phyloP scores from a whole-genome alignment of 2,888 invertebrate species.

The Teleiodes luculella region DNA sequence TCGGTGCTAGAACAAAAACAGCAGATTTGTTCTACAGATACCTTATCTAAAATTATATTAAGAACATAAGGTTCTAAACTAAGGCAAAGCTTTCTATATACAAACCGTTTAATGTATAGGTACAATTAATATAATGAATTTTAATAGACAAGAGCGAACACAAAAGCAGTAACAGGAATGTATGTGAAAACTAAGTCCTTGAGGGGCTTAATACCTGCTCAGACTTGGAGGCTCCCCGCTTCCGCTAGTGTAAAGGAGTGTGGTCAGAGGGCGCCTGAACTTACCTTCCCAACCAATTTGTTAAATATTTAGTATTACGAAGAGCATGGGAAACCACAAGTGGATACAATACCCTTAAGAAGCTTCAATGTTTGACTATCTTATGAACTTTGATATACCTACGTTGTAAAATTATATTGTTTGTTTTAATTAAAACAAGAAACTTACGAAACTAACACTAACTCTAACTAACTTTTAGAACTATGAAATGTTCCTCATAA shows the following conservation, averaged over 20 bases:
- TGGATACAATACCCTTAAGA: constrained; percentile 25
- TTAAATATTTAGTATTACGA: constrained; percentile 67
- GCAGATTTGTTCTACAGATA: no score
- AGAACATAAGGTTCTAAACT: no score
- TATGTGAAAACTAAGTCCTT: constrained; percentile 39
- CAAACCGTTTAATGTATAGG: no score
- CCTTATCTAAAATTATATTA: no score
- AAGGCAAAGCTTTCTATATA: no score
- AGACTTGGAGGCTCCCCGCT: constrained; percentile 54
- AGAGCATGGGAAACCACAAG: constrained; percentile 37
- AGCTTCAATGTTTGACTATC: constrained; percentile 8
- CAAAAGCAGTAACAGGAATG: constrained; percentile 24
- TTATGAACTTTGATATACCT: not conserved
- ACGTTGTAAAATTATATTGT: not conserved
- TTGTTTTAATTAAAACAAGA: no score
- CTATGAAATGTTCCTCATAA: no score
- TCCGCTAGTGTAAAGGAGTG: constrained; percentile 67
- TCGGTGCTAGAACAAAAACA: no score
- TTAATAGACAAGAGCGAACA: not conserved
- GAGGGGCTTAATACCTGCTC: constrained; percentile 51
- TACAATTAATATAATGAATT: not conserved
- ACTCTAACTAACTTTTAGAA: no score
- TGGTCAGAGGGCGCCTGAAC: constrained; percentile 64
- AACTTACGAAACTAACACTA: no score
- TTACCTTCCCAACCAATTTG: constrained; percentile 66